These are phyloP conservation scores for Drepana arcuata DNA, from an alignment of 1,140 invertebrate genomes.

Conservation along the genomic window DNA sequence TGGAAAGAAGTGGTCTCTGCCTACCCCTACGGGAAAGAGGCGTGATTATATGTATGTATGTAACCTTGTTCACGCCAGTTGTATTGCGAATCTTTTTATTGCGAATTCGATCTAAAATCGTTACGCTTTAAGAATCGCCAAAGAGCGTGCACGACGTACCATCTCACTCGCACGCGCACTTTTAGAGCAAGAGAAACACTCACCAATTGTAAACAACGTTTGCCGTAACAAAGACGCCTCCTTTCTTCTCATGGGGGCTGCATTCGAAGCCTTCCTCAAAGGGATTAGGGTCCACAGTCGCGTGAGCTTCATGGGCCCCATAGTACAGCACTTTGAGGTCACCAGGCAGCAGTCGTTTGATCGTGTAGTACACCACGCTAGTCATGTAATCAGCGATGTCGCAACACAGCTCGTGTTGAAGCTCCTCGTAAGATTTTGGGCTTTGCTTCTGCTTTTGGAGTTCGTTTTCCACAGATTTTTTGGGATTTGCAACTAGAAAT, in stretches of 20 bases:
- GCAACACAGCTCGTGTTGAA: slow-evolving; percentile 75
- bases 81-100: no score
- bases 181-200: no score
- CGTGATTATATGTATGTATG: no score
- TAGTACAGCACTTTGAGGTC: slow-evolving; percentile 87
- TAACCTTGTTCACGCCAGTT: no score
- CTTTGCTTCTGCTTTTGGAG: slow-evolving; percentile 36
- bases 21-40: no score
- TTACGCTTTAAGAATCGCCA: no score
- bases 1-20: no score
- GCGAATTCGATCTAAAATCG: no score
- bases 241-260: slow-evolving; percentile 79
- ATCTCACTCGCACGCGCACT: no score
- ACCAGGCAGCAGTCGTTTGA: slow-evolving; percentile 87
- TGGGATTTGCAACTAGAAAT: slow-evolving; percentile 52
- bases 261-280: slow-evolving; percentile 77
- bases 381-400: slow-evolving; percentile 86
- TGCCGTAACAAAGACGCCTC: slow-evolving; percentile 85
- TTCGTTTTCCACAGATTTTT: slow-evolving; percentile 49
- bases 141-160: no score
- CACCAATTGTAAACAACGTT: slow-evolving; percentile 91
- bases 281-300: slow-evolving; percentile 76
- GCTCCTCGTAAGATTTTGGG: slow-evolving; percentile 41
- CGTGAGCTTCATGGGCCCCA: slow-evolving; percentile 45
- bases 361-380: slow-evolving; percentile 84